phyloP scores from a whole-genome alignment of 2,113 vertebrate genomes.

The Gymnocephalus cernua region DNA sequence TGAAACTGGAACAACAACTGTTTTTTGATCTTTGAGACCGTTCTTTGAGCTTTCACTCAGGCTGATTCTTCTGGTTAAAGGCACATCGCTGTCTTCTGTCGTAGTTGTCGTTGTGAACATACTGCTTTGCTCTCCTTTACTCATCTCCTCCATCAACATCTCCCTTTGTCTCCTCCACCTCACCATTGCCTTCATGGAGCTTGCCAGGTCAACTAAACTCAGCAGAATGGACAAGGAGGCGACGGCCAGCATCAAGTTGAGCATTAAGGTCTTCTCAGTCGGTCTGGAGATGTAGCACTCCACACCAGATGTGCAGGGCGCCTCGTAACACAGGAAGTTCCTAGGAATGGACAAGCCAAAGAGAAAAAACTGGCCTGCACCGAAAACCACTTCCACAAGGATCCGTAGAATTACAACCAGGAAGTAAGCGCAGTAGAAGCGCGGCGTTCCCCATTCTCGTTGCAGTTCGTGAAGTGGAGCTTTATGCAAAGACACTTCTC shows the following conservation, averaged over 20 bases:
- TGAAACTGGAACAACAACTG: neutral
- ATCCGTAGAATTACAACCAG: constrained; percentile 33
- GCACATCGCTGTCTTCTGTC: constrained; percentile 29
- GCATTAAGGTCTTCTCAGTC: constrained; percentile 63
- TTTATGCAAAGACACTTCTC: constrained; percentile 25
- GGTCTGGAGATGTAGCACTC: constrained; percentile 69
- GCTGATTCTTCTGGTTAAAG: constrained; percentile 8
- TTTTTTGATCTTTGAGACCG: neutral
- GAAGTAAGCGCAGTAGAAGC: constrained; percentile 50
- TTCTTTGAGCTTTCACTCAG: constrained; percentile 23
- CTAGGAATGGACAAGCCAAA: constrained; percentile 54
- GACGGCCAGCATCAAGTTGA: constrained; percentile 55
- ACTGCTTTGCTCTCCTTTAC: constrained; percentile 59
- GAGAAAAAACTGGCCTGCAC: constrained; percentile 47
- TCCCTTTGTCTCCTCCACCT: constrained; percentile 39
- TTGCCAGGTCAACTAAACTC: constrained; percentile 54
- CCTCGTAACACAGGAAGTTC: constrained; percentile 68
- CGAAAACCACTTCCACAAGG: constrained; percentile 51
- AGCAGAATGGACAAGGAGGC: constrained; percentile 52
- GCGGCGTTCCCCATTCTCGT: neutral
- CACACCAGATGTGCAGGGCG: constrained; percentile 65
- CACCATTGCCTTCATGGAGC: constrained; percentile 42
- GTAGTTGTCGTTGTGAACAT: neutral
- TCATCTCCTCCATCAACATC: constrained; percentile 49
- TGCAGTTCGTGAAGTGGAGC: neutral